Evolutionary conservation across 2,797 vertebrate species (phyloP), one percentile per base, ranked within the genome.

Genomic region (Gymnoscopelus braueri): DNA sequence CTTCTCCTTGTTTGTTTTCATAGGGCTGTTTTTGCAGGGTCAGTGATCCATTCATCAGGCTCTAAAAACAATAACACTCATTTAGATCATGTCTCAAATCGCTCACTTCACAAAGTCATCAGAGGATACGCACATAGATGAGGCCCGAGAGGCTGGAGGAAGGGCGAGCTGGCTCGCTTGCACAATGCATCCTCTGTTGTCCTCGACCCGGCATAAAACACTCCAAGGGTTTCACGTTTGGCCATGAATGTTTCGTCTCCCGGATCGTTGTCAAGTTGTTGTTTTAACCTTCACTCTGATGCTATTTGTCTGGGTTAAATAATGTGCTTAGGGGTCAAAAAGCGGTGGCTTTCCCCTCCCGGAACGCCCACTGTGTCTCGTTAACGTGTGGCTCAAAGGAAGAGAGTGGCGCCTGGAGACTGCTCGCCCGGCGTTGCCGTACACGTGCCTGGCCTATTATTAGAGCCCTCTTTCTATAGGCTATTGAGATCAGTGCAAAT

Each of bases 261-360:
- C 62, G 24, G 51, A 54, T 54, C 62, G 11, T 60, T 69, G 52
- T 55, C 57, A 60, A 67, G 70, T 70, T 90, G 91, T 90, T 91
- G 72, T 75, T 85, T 80, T 89, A 93, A 90, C 89, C 84, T 87
- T 83, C 68, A 67, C 78, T 65, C 63, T 47, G 70, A 53, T 78
- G 65, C 69, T 71, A 71, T 91, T 88, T 87, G 74, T 90, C 86
- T 84, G 69, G 44, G 49, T 60, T 76, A 65, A 88, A 73, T 85
- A 77, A 86, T 63, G 77, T 62, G 73, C 73, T 78, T 67, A 23
- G 63, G 83, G 76, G 79, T 86, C 78, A 80, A 65, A 52, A 72
- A 68, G 79, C 72, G 77, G 78, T 77, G 69, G 67, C 67, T 59
- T 65, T 83, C 82, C 72, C 77, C 73, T 72, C 60, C 47, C 54